Base-by-base conservation (phyloP, 1,140 invertebrate species). In the Drosophila gunungcola region DNA sequence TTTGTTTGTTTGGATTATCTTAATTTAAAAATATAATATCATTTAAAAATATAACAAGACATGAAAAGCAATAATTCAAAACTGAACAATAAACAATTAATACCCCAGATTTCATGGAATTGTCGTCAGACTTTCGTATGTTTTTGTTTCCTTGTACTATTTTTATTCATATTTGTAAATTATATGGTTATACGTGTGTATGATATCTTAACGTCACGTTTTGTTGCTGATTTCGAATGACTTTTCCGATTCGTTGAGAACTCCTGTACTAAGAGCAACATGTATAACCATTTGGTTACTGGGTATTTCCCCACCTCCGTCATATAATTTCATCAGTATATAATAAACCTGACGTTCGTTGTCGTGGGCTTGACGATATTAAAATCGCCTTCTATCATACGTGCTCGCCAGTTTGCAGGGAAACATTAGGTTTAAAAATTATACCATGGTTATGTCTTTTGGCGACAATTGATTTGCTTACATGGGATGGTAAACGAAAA, bases 141-240 rank as follows among this genome's bases (percentile, higher is more conserved):
- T 27, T 46, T 38, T 70, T 36, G 16, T 58, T 69, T 36, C 10
- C 32, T 27, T 9, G 27, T 32, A 41, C 16, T 54, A 27, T 67
- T 34, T 69, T 43, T 56, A 36, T 61, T 34, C 41, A 29, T 11
- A 54, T 25, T 73, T 38, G 16, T 53, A 49, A 43, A 54, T 54
- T 73, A 11, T 53, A 55, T 67, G 41, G 32, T 48, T 56, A 27
- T 63, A 63, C 13, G 25, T 54, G n/a, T 51, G 16, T 73, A 32
- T 41, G 41, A 64, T 48, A 74, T 42, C 51, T 60, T 60, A 53
- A 60, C 54, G 69, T 76, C 73, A 78, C 72, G 69, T 74, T 74
- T 53, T 56, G 29, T 42, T 34, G 45, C 27, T 53, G 27, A 45
- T 62, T 12, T 43, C 29, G 36, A 41, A 62, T 69, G 65, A 46